Conservation (phyloP, 2,797 vertebrate species). For the Botia kubotai region DNA sequence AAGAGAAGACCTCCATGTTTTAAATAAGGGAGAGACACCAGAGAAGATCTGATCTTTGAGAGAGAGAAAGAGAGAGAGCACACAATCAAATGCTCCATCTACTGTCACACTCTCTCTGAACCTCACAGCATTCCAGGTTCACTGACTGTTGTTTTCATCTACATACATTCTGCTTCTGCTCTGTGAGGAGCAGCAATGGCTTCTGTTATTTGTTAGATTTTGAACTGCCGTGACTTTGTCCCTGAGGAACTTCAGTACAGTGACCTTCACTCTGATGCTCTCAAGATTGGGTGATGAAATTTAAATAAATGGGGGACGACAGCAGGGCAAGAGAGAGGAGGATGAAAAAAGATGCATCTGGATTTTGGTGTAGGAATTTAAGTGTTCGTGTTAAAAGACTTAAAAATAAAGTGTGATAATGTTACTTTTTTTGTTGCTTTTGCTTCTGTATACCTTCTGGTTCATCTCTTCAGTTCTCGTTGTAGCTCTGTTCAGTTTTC, state of each 20-base stretch:
- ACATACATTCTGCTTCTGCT: slow-evolving; percentile 12
- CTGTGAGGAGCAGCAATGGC: neutral
- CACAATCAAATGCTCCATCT: neutral
- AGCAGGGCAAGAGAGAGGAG: neutral
- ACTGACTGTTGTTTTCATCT: slow-evolving; percentile 12
- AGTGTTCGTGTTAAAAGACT: slow-evolving; percentile 15
- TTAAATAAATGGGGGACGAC: neutral
- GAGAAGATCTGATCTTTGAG: slow-evolving; percentile 7
- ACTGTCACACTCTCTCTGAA: neutral
- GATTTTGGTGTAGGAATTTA: neutral
- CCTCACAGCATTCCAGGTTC: slow-evolving; percentile 24
- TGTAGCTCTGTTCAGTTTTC: slow-evolving; percentile 23
- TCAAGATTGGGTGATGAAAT: slow-evolving; percentile 4
- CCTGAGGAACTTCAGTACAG: neutral
- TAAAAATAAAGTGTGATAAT: slow-evolving; percentile 13
- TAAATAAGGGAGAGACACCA: neutral
- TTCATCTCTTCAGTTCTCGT: slow-evolving; percentile 11
- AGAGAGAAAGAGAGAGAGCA: neutral
- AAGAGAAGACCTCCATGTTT: slow-evolving; percentile 2
- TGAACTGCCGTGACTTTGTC: slow-evolving; percentile 5
- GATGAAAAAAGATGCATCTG: neutral
- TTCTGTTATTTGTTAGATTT: slow-evolving; percentile 6
- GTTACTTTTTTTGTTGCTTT: slow-evolving; percentile 23
- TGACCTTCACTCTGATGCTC: slow-evolving; percentile 28
- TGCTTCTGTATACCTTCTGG: slow-evolving; percentile 8